Evolutionary conservation across 2,888 invertebrate species (phyloP).

Genomic region (Cosmia trapezina): DNA sequence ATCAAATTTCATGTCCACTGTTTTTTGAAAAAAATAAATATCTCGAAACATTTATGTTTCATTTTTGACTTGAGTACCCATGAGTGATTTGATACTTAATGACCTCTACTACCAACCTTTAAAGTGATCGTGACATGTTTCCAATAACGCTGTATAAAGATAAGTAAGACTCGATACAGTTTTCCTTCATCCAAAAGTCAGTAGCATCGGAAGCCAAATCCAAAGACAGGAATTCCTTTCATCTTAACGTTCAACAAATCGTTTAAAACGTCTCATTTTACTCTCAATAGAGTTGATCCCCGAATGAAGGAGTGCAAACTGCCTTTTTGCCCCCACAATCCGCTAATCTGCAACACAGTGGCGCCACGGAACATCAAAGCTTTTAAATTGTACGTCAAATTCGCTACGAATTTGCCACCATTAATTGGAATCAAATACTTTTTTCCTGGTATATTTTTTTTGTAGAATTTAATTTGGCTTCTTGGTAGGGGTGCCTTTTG

Average conservation of each 20-base stretch:
- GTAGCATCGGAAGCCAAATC: conserved; percentile 34
- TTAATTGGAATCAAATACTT: conserved; percentile 71
- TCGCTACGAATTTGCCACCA: conserved; percentile 51
- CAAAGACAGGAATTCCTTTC: conserved; percentile 39
- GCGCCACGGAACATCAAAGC: conserved; percentile 69
- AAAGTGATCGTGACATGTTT: too few relatives aligned
- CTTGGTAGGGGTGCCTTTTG: background rate
- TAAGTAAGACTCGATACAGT: background rate
- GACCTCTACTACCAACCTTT: too few relatives aligned
- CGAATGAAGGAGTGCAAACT: conserved; percentile 54
- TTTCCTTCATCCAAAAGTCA: conserved; percentile 14
- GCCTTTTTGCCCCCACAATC: conserved; percentile 58
- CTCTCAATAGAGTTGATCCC: conserved; percentile 64
- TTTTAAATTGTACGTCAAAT: conserved; percentile 66
- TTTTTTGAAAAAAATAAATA: too few relatives aligned
- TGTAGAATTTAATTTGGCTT: conserved; percentile 45
- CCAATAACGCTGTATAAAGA: too few relatives aligned
- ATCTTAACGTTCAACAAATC: conserved; percentile 56
- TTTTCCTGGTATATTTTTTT: conserved; percentile 52
- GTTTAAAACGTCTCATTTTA: conserved; percentile 64
- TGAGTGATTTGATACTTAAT: too few relatives aligned
- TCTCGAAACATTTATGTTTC: too few relatives aligned
- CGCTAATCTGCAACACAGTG: conserved; percentile 65
- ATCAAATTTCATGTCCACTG: too few relatives aligned
- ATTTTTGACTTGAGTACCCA: too few relatives aligned